phyloP scores from a whole-genome alignment of 1,140 invertebrate genomes.

The Augochlora pura region DNA sequence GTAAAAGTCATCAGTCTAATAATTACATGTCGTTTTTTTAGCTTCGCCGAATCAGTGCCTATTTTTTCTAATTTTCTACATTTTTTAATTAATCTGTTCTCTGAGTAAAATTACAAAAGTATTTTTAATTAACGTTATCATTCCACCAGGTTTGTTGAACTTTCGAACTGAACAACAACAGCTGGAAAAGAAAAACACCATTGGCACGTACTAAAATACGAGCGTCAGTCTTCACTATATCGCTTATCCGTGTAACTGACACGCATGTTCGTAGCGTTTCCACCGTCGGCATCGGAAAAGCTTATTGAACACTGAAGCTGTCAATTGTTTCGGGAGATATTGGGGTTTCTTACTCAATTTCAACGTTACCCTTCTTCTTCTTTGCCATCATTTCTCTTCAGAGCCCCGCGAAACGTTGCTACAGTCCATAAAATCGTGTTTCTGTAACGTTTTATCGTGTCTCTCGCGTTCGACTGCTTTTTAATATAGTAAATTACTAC shows the following conservation, averaged over 20 bases:
- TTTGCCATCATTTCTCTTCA: too few species aligned
- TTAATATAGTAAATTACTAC: neutral
- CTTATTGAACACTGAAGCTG: slow-evolving; percentile 25
- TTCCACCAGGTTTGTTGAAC: too few species aligned
- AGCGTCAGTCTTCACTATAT: slow-evolving; percentile 4
- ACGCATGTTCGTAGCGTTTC: slow-evolving; percentile 7
- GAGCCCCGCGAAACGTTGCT: neutral
- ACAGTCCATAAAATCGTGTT: neutral
- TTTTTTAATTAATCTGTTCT: too few species aligned
- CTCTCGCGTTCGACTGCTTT: neutral
- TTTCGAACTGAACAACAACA: too few species aligned
- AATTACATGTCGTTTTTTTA: too few species aligned
- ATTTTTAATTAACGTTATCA: too few species aligned
- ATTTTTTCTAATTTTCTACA: too few species aligned
- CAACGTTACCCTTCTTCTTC: neutral
- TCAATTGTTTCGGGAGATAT: slow-evolving; percentile 12
- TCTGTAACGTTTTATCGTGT: neutral
- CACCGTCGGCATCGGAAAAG: neutral
- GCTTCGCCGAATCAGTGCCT: too few species aligned
- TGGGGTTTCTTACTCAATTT: slow-evolving; percentile 10
- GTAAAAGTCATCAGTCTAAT: too few species aligned
- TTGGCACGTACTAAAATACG: slow-evolving; percentile 3
- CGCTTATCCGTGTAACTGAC: neutral
- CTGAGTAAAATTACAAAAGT: too few species aligned
- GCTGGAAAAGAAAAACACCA: too few species aligned